Conservation (phyloP, 2,797 vertebrate genomes). For the Carapus acus region DNA sequence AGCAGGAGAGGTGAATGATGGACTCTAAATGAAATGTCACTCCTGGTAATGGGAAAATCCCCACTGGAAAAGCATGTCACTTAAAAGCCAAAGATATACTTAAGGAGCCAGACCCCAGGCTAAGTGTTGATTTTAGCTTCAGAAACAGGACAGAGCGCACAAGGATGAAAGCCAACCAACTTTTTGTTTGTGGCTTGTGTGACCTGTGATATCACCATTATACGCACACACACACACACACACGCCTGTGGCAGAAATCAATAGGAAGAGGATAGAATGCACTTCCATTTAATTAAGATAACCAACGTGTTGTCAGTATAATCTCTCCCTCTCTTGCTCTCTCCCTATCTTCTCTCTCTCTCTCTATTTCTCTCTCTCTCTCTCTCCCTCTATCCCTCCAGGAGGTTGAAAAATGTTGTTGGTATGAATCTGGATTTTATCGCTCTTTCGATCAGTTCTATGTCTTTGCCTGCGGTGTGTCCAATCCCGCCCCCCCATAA, state of each 20-base stretch:
- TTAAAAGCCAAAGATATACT: conserved; percentile 56
- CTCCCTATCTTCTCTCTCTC: conserved; percentile 20
- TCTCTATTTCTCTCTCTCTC: conserved; percentile 29
- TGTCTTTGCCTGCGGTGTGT: conserved; percentile 59
- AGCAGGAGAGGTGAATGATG: conserved; percentile 69
- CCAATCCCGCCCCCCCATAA: too few relatives aligned
- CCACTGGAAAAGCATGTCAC: conserved; percentile 70
- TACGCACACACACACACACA: conserved; percentile 5
- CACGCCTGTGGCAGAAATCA: conserved; percentile 54
- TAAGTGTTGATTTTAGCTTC: conserved; percentile 69
- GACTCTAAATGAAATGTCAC: conserved; percentile 75
- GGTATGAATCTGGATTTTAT: conserved; percentile 64
- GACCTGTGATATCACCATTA: too few relatives aligned
- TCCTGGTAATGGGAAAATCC: conserved; percentile 71
- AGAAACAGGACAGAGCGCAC: conserved; percentile 8
- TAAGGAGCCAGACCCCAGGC: conserved; percentile 67
- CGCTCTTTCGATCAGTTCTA: conserved; percentile 53
- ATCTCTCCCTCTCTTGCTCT: conserved; percentile 23
- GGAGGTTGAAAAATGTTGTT: conserved; percentile 49
- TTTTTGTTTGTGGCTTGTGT: conserved; percentile 24
- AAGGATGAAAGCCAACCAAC: conserved; percentile 31
- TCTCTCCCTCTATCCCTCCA: background rate
- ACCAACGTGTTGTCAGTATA: conserved; percentile 49
- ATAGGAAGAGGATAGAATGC: conserved; percentile 61
- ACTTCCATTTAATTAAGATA: conserved; percentile 74